phyloP scores from a whole-genome alignment of 2,888 invertebrate species.

The Cerceris ruficornis region DNA sequence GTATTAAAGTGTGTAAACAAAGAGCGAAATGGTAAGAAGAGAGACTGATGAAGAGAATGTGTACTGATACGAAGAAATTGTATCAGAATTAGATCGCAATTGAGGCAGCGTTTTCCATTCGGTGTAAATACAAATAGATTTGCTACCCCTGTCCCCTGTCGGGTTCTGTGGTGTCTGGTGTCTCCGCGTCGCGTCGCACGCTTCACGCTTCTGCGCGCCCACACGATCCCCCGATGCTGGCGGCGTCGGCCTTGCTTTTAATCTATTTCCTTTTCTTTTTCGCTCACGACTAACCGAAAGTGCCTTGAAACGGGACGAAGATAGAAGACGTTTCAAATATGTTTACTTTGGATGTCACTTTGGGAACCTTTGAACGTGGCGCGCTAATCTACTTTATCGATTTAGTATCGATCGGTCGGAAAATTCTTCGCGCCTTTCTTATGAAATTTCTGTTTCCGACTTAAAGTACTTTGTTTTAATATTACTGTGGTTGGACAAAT shows the following conservation, averaged over 20 bases:
- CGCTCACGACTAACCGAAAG: neutral
- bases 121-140: constrained; percentile 76
- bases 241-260: constrained; percentile 49
- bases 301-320: constrained; percentile 11
- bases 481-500: too few relatives aligned
- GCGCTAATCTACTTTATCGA: too few relatives aligned
- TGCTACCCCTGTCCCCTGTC: constrained; percentile 66
- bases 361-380: too few relatives aligned
- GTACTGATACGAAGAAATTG: too few relatives aligned
- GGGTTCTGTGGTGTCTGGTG: constrained; percentile 74
- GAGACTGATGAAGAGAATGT: too few relatives aligned
- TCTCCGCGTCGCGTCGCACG: constrained; percentile 67
- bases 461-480: too few relatives aligned
- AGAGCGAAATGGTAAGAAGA: too few relatives aligned
- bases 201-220: constrained; percentile 58
- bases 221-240: constrained; percentile 39
- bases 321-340: neutral
- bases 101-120: constrained; percentile 56
- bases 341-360: neutral
- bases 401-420: too few relatives aligned
- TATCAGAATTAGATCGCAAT: constrained; percentile 23
- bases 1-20: neutral
- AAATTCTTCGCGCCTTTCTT: too few relatives aligned
- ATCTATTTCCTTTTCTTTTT: constrained; percentile 52
- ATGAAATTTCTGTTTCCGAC: too few relatives aligned